phyloP scores from a whole-genome alignment of 1,140 invertebrate genomes.

The Euschistus heros region DNA sequence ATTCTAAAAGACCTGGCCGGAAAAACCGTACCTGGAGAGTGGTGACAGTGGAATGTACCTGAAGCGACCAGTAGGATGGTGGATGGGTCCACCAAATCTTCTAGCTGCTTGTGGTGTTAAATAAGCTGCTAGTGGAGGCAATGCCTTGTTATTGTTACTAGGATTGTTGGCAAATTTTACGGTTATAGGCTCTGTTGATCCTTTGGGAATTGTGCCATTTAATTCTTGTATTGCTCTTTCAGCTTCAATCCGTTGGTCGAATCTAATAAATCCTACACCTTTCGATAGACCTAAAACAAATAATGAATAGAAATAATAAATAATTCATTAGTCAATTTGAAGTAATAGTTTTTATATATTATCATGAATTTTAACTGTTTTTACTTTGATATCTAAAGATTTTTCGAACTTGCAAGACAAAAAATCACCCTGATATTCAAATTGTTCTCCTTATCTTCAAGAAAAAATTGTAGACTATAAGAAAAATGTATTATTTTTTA shows the following conservation, averaged over 20 bases:
- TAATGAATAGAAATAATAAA: background rate
- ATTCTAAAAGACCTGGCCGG: conserved; percentile 20
- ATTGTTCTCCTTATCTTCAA: too few species aligned
- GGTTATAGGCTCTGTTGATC: conserved; percentile 91
- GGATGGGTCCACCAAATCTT: conserved; percentile 83
- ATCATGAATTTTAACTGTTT: background rate
- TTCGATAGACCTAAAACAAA: conserved; percentile 53
- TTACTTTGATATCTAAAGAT: too few species aligned
- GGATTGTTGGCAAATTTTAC: conserved; percentile 99
- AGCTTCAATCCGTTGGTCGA: conserved; percentile 94
- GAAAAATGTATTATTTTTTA: too few species aligned
- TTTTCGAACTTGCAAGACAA: too few species aligned
- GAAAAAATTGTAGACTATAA: too few species aligned
- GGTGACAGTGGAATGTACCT: conserved; percentile 68
- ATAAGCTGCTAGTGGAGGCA: conserved; percentile 86
- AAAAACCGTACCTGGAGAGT: conserved; percentile 41
- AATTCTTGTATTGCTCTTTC: conserved; percentile 95
- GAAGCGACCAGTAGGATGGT: conserved; percentile 83
- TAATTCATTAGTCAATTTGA: conserved; percentile 5
- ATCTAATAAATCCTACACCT: conserved; percentile 98
- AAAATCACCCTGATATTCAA: too few species aligned
- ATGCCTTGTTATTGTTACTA: conserved; percentile 81
- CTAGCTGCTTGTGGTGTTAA: conserved; percentile 68
- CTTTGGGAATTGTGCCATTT: conserved; percentile 93
- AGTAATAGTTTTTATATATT: too few species aligned